Base-by-base conservation (phyloP, 2,113 vertebrate genomes). In the Phoenicopterus ruber region DNA sequence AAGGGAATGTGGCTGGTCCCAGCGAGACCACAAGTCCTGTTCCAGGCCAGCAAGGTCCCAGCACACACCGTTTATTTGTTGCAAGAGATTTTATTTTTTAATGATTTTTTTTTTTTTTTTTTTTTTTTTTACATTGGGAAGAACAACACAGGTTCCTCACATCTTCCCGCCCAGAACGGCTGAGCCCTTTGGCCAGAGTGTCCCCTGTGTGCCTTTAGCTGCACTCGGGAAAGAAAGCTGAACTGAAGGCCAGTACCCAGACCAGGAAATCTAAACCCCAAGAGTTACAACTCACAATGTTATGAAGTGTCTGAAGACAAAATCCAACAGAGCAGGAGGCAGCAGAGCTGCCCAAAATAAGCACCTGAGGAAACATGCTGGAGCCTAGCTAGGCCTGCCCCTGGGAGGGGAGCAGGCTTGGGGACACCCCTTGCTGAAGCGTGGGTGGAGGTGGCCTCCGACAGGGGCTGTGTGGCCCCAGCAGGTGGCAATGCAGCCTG, bases 401-500 rank as follows among this genome's bases (percentile, higher is more conserved):
- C 16, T 4, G 4, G 52, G 24, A 34, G 22, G n/a, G 12, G 4
- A 42, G 9, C 22, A 24, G 28, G 14, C 26, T 0, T 32, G 42
- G n/a, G 47, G 58, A 24, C 18, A 55, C 3, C 7, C 24, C 7
- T 21, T 1, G 3, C 42, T 14, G 24, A 44, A 65, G 24, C 2
- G 1, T 12, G n/a, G 29, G 28, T 58, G 10, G 46, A 7, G 9
- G 25, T 61, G 77, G 42, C 62, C 49, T 44, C 34, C 36, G n/a
- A 5, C 47, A 19, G 57, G 38, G 34, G 13, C 31, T 18, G 15
- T 9, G 42, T 92, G 77, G 61, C 66, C 96, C 98, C 98, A 97
- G 96, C 88, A 98, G 98, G 84, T 98, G 98, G 96, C 98, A 97
- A 93, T 94, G 96, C 71, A 97, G 95, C 89, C 96, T 36, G 65